Base-by-base conservation (phyloP, 92 coral and sea anemone species). In the Parazoanthus atlanticus region DNA sequence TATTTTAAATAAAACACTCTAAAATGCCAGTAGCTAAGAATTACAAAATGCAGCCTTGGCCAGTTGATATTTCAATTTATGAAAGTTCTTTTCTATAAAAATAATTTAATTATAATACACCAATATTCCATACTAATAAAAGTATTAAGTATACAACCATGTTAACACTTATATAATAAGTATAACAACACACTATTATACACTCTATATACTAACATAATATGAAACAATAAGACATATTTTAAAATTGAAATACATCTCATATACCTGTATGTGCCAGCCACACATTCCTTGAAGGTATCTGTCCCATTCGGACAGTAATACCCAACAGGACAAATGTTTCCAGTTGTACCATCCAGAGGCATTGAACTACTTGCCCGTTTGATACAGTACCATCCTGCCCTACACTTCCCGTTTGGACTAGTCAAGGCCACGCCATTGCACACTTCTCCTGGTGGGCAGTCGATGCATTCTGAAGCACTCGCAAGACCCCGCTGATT, bases 371-470 rank as follows among this genome's bases (percentile, higher is more conserved):
- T 92, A 3, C 86, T 89, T 5, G 96, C 94, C 64, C 96, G 89
- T 0, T 81, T 65, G 13, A 17, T 56, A 78, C 99, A 97, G 90
- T 93, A 97, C 85, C 88, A 94, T 11, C 99, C 99, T 21, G 97
- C 94, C 49, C 95, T 90, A 79, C 98, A 97, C 16, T 85, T 65
- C 76, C 96, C 98, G 86, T 93, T 97, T 17, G 97, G 96, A 84
- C 86, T 92, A 38, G 85, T 95, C 58, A 97, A 89, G 30, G 96
- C 99, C 82, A 86, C 90, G 11, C 98, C 98, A 83, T 89, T 95
- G 56, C 99, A 97, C 15, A 95, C 98, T 52, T 92, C 94, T 5
- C 98, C 99, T 61, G 96, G 95, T 32, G 93, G 94, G 78, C 99
- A 97, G 10, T 79, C 66, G 0, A 89, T 81, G 66, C 99, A 97